A percentile compares a stretch with the other conserved stretches of the same genome.
Evolutionary conservation across 2,888 invertebrate genomes (phyloP).

Genomic region (Anoplius nigerrimus): DNA sequence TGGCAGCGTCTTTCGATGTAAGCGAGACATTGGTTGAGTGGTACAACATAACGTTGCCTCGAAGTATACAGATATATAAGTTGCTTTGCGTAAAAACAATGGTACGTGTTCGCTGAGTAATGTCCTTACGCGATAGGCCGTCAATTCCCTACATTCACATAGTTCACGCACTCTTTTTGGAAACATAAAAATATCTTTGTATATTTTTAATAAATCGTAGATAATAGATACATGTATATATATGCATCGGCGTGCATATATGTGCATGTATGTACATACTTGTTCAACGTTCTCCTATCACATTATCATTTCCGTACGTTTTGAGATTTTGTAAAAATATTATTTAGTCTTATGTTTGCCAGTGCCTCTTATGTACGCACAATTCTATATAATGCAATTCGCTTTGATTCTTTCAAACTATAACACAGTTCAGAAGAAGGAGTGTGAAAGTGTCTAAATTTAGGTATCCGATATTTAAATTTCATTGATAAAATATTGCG

Average conservation of each 20-base stretch:
- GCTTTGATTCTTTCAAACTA: too few relatives aligned
- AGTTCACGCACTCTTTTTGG: constrained; percentile 59
- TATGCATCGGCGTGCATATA: constrained; percentile 28
- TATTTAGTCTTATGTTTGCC: constrained; percentile 41
- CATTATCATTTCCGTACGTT: constrained; percentile 60
- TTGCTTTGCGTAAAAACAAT: constrained; percentile 40
- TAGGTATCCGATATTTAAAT: too few relatives aligned
- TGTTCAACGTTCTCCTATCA: not conserved
- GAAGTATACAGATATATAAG: too few relatives aligned
- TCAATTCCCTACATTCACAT: constrained; percentile 44
- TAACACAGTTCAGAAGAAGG: too few relatives aligned
- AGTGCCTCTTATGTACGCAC: constrained; percentile 6
- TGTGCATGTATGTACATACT: constrained; percentile 22
- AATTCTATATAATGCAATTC: too few relatives aligned
- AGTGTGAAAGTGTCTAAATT: too few relatives aligned
- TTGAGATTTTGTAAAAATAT: constrained; percentile 56
- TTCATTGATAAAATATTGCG: too few relatives aligned
- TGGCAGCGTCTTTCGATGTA: constrained; percentile 39
- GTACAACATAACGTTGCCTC: constrained; percentile 5
- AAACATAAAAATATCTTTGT: constrained; percentile 69
- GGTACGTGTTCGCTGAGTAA: constrained; percentile 48
- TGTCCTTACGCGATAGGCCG: constrained; percentile 31
- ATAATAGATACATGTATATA: constrained; percentile 47
- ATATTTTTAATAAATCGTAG: constrained; percentile 55
- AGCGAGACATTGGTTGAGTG: not conserved